phyloP scores from a whole-genome alignment of 2,113 vertebrate species.

The Aramus guarauna region DNA sequence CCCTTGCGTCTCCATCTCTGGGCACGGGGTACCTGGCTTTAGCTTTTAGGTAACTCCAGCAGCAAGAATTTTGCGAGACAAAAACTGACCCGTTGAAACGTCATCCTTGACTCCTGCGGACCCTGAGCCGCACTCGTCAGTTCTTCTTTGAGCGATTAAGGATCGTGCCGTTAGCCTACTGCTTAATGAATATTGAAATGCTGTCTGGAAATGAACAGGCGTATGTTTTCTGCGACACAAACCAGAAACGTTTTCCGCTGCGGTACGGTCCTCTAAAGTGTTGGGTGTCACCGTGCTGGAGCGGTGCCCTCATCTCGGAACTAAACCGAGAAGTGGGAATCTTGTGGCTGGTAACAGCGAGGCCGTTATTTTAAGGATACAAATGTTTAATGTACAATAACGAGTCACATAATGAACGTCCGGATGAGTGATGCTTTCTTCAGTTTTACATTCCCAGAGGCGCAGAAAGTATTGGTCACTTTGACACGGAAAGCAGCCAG shows the following conservation, averaged over 20 bases:
- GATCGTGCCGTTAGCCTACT: neutral
- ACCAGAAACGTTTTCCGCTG: neutral
- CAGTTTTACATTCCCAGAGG: constrained; percentile 27
- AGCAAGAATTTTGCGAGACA: neutral
- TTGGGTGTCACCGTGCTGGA: neutral
- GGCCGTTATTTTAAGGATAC: constrained; percentile 44
- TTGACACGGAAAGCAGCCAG: constrained; percentile 1
- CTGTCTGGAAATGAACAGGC: neutral
- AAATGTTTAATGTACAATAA: constrained; percentile 58
- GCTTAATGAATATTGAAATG: constrained; percentile 28
- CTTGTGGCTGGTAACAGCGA: constrained; percentile 15
- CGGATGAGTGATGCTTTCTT: constrained; percentile 41
- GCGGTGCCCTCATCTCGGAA: neutral
- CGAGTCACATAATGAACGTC: constrained; percentile 19
- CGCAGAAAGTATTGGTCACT: constrained; percentile 51
- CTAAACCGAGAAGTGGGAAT: constrained; percentile 5
- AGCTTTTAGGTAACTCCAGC: neutral
- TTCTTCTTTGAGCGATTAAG: neutral
- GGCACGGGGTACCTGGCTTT: neutral
- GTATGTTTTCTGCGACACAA: neutral
- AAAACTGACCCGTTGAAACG: neutral
- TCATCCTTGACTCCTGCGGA: neutral
- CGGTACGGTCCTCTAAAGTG: neutral
- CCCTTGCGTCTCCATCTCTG: neutral
- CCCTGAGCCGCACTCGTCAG: neutral